Evolutionary conservation across 2,888 invertebrate genomes (phyloP).

Genomic region (Miltochrista miniata): DNA sequence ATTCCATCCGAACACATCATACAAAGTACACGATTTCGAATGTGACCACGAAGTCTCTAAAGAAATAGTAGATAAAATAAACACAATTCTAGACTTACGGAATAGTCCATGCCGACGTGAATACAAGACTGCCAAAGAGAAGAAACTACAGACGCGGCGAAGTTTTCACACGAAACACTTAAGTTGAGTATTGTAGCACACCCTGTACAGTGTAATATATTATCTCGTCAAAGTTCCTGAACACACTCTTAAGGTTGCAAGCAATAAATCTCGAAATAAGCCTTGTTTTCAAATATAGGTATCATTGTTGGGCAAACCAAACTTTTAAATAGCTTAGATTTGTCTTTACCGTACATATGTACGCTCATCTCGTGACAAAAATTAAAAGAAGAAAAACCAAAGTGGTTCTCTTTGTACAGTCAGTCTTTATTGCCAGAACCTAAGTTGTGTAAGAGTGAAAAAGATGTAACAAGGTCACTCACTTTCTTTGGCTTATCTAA

Average conservation of each 20-base stretch:
- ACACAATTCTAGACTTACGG: conserved; percentile 92
- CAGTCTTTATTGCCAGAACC: too few relatives aligned
- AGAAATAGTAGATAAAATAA: conserved; percentile 94
- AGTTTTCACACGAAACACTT: conserved; percentile 81
- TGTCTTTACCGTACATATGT: too few relatives aligned
- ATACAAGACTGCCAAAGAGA: conserved; percentile 90
- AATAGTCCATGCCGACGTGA: conserved; percentile 92
- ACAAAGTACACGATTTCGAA: conserved; percentile 95
- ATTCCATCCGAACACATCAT: conserved; percentile 80
- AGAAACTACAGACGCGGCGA: conserved; percentile 85
- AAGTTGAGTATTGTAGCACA: conserved; percentile 52
- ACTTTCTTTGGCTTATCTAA: too few relatives aligned
- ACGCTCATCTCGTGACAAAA: too few relatives aligned
- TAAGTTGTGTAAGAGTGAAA: too few relatives aligned
- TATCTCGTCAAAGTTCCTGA: conserved; percentile 37
- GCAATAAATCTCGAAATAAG: background rate
- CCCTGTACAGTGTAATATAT: conserved; percentile 41
- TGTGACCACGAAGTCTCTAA: conserved; percentile 89
- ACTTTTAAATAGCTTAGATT: too few relatives aligned
- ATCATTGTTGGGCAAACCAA: too few relatives aligned
- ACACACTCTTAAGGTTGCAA: conserved; percentile 29
- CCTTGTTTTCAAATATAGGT: too few relatives aligned
- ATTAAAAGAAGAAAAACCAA: too few relatives aligned
- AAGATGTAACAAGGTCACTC: too few relatives aligned
- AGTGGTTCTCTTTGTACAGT: too few relatives aligned